Evolutionary conservation across 2,888 invertebrate species (phyloP), one percentile per base, ranked within the genome.

Genomic region (Megastigmus dorsalis): DNA sequence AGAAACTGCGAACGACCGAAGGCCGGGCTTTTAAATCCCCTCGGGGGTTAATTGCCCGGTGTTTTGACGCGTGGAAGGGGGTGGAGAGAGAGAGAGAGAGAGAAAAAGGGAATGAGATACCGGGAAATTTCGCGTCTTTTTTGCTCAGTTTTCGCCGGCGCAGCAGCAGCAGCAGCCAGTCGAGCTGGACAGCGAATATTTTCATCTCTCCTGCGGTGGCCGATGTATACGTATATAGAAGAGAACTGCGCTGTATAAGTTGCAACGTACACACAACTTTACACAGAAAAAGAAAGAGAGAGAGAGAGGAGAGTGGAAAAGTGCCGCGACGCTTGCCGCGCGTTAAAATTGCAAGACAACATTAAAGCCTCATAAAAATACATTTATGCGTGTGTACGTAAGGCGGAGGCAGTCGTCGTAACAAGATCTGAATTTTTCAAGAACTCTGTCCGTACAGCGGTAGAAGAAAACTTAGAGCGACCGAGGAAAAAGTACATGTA

Each of bases 21-120:
- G n/a, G 70, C 76, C 73, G 75, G 77, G 81, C 80, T 82, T 85
- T 84, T 82, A 82, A 84, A 87, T 84, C 83, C 86, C 86, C 84
- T 80, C 77, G 84, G 81, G 87, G 85, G 84, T 86, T 88, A 88
- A 87, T 88, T 88, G 87, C 80, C 80, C 84, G 81, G 81, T 85
- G 86, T 87, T 87, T 87, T 86, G 85, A 86, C 84, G 84, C 83
- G 81, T n/a, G n/a, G n/a, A n/a, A n/a, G n/a, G 23, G 7, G 41
- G 33, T 23, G 4, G 45, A 7, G 57, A 43, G 48, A 20, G 23
- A 20, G n/a, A n/a, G n/a, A n/a, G n/a, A n/a, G n/a, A n/a, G n/a
- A n/a, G n/a, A n/a, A n/a, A n/a, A n/a, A n/a, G n/a, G n/a, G n/a
- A n/a, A n/a, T n/a, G n/a, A n/a, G n/a, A n/a, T n/a, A n/a, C n/a